Conservation (phyloP, 2,888 invertebrate species). For the Fragum fragum region DNA sequence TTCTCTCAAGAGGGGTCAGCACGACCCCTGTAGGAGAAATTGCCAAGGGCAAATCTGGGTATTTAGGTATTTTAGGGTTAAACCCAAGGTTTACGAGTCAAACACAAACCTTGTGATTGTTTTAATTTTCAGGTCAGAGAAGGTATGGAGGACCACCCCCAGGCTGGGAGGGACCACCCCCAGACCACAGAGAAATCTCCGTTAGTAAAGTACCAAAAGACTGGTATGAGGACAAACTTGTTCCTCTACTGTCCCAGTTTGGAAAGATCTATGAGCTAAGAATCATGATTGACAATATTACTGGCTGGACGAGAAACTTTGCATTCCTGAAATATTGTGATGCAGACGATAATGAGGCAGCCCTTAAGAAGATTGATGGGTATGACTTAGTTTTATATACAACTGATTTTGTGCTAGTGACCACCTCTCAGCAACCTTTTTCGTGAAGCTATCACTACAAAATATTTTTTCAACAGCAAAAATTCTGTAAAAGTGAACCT, state of each 20-base stretch:
- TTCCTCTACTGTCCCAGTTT: slow-evolving; percentile 54
- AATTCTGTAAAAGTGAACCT: too few relatives aligned
- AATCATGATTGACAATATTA: slow-evolving; percentile 57
- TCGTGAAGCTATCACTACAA: too few relatives aligned
- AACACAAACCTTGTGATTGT: too few relatives aligned
- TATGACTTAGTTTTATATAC: slow-evolving; percentile 17
- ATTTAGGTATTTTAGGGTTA: too few relatives aligned
- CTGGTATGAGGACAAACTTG: slow-evolving; percentile 65
- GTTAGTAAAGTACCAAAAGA: slow-evolving; percentile 51
- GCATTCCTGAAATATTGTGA: slow-evolving; percentile 62
- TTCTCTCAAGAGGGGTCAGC: too few relatives aligned
- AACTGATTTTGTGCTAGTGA: too few relatives aligned
- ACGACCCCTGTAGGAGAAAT: too few relatives aligned
- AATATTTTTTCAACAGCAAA: too few relatives aligned
- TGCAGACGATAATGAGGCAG: slow-evolving; percentile 48
- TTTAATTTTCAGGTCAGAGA: slow-evolving; percentile 59
- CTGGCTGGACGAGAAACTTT: slow-evolving; percentile 59
- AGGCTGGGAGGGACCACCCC: slow-evolving; percentile 56
- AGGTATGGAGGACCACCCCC: slow-evolving; percentile 61
- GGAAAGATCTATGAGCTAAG: slow-evolving; percentile 59
- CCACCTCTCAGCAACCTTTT: too few relatives aligned
- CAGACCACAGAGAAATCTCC: slow-evolving; percentile 47
- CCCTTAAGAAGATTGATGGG: slow-evolving; percentile 50
- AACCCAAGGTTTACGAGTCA: too few relatives aligned
- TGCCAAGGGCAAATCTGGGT: too few relatives aligned